phyloP scores from a whole-genome alignment of 2,113 vertebrate genomes.

The Brachypteracias leptosomus region DNA sequence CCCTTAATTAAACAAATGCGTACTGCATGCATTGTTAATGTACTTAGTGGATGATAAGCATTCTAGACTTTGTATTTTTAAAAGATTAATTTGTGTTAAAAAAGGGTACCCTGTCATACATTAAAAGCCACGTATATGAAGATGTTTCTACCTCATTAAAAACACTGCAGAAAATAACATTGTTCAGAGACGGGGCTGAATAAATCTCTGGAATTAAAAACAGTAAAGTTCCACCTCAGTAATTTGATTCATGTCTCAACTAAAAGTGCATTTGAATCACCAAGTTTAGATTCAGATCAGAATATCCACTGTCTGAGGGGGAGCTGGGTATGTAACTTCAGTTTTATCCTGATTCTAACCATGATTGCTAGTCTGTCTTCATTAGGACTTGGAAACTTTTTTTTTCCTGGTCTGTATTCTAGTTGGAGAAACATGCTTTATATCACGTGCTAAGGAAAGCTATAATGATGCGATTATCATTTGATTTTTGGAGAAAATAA shows the following conservation, averaged over 20 bases:
- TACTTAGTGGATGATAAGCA: background rate
- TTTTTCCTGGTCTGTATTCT: background rate
- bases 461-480: background rate
- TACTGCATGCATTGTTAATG: background rate
- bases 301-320: background rate
- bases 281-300: background rate
- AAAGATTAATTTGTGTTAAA: background rate
- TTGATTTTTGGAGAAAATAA: background rate
- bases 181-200: background rate
- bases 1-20: background rate
- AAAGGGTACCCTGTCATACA: background rate
- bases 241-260: background rate
- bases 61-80: background rate
- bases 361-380: background rate
- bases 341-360: background rate
- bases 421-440: background rate
- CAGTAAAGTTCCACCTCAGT: background rate
- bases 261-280: background rate
- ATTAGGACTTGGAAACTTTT: background rate
- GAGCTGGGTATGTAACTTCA: background rate
- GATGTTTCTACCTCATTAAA: background rate
- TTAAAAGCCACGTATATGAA: too few species aligned
- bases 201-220: background rate
- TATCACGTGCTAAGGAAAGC: background rate
- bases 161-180: background rate